Evolutionary conservation across 1,140 invertebrate species (phyloP), one percentile per base, ranked within the genome.

Genomic region (Rhagoletis pomonella): DNA sequence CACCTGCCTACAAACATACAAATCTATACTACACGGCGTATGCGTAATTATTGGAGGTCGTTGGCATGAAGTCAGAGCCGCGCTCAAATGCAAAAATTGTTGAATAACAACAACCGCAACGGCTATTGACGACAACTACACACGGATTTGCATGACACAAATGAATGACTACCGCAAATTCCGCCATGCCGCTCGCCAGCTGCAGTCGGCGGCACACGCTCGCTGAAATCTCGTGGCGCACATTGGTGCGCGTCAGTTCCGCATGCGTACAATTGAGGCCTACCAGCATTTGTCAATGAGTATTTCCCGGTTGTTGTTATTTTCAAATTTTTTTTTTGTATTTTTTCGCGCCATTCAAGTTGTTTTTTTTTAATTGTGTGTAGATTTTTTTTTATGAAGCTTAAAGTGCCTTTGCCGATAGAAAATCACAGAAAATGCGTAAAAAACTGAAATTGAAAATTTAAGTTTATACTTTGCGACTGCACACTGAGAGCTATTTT

Each of bases 41-140:
- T 81, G 73, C 73, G 50, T 81, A 81, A 81, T 81, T 81, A 81
- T 81, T 81, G 73, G 73, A 81, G 73, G 73, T 81, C 73, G 73
- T 55, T 81, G 73, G 73, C 73, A 55, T 81, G 73, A 81, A 81
- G 73, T 81, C 44, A n/a, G 73, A 44, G 17, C 12, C 4, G 73
- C 73, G 17, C 12, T 17, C n/a, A 55, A 55, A 81, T 58, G 73
- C 73, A 81, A 81, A 50, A 81, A 58, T 81, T 55, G 73, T 81
- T 55, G 17, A 81, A 81, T 81, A 81, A 81, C 17, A 12, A 19
- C 47, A 81, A 55, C 47, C 47, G 14, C 73, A 55, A 81, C 73
- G 19, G n/a, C 47, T 50, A 58, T 81, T 55, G 73, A 81, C 47
- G 73, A 81, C 47, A 81, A 81, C 73, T 55, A 81, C 47, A 47